Base-by-base conservation (phyloP, 2,113 vertebrate genomes). In the Thermophis baileyi region DNA sequence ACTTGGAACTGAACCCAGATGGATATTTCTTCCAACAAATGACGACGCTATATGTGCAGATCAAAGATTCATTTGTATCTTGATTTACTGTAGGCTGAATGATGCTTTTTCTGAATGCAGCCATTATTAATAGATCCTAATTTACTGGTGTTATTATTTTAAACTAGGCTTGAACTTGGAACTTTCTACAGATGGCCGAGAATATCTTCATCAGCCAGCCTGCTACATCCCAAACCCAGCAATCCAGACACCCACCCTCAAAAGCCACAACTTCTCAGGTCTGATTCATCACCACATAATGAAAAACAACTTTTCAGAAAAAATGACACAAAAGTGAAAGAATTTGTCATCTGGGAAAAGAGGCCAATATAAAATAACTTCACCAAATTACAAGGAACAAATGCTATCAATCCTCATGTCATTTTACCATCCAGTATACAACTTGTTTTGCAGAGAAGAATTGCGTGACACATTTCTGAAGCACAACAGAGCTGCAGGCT, bases 231-330 rank as follows among this genome's bases (percentile, higher is more conserved):
- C 94, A 93, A 96, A 94, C 93, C 92, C 86, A 96, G 94, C 95
- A 96, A 97, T 96, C 96, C 96, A 91, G 96, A 96, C 96, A 96
- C 96, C 96, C 95, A 96, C 95, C 97, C 96, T 97, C 96, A 97
- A 97, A 97, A 97, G 93, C 97, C 96, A 96, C 96, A 97, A 93
- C 89, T 90, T 97, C 97, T 97, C 95, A 96, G 96, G 96, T 95
- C 95, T 95, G 94, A 96, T 97, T 96, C 96, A 96, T 95, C 95
- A 97, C 94, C 94, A 94, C 95, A 96, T 51, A 93, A 94, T 88
- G 93, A 93, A 96, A 97, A 97, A 96, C 95, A 94, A 91, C 57
- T 46, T 96, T 47, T 47, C 22, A 91, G 54, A 94, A 87, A 87
- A 90, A 88, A 93, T 95, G 96, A 96, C 96, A 96, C 95, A 96